Evolutionary conservation across 2,797 vertebrate genomes (phyloP), one percentile per base, ranked within the genome.

Genomic region (Phalanger gymnotis): DNA sequence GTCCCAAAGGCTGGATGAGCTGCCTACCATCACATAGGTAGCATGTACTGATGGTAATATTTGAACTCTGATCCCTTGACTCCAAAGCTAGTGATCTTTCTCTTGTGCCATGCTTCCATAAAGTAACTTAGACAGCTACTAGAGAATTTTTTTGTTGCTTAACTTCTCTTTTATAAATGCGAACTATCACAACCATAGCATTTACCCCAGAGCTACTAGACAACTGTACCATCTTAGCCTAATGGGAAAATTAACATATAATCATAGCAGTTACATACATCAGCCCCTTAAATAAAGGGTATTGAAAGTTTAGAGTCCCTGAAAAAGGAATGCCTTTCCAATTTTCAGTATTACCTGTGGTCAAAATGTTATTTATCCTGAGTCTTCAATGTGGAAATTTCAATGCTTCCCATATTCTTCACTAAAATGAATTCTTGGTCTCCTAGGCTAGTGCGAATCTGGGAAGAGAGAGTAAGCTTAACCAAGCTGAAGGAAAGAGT

Each of bases 381-480:
- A 56, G 55, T 66, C 28, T 91, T 3, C 61, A 91, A 16, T 91
- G 51, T 4, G 0, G 12, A 9, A n/a, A 91, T 91, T 5, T 58
- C 93, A 93, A 92, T 92, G 54, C 2, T 93, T 14, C 0, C 53
- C 92, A 1, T 93, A 1, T 94, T 96, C 22, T 2, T 91, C 92
- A 57, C 90, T 97, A 91, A 98, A 66, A 90, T 90, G 52, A 94
- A 90, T 94, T 90, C 58, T 97, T 97, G 96, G 81, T 93, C 28
- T 96, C 94, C 1, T 95, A 99, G 99, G 97, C 92, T 99, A 90
- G 97, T 99, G 0, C 95, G 98, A 53, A 98, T 99, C 51, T 99
- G 99, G 99, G 99, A 99, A 98, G 99, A 99, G 95, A 99, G 99
- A 52, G 99, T 99, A 0, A 97, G 97, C 95, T 98, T 99, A 98